These are phyloP conservation scores for Drosophila micromelanica DNA, from an alignment of 1,140 invertebrate species.

Conservation along the genomic window DNA sequence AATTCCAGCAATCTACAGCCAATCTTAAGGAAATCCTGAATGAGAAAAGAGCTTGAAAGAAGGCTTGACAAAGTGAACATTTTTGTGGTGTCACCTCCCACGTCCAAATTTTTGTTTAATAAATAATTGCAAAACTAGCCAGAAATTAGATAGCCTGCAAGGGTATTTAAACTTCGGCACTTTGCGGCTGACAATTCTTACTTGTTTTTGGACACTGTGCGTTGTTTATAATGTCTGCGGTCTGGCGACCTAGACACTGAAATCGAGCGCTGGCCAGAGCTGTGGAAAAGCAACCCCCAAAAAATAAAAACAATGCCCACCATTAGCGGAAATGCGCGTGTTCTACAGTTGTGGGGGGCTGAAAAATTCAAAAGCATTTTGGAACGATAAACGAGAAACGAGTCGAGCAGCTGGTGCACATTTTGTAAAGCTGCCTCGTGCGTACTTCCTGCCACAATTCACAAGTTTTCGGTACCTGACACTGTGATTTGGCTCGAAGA, in stretches of 20 bases:
- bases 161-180: not conserved
- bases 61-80: too few relatives aligned
- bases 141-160: not conserved
- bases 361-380: slow-evolving; percentile 73
- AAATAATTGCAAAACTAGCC: too few relatives aligned
- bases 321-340: slow-evolving; percentile 45
- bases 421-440: slow-evolving; percentile 12
- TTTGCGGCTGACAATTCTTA: too few relatives aligned
- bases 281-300: slow-evolving; percentile 40
- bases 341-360: not conserved
- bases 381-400: slow-evolving; percentile 22
- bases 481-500: slow-evolving; percentile 34
- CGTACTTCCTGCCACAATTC: slow-evolving; percentile 41
- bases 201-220: not conserved
- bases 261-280: slow-evolving; percentile 34
- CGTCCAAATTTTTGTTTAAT: too few relatives aligned
- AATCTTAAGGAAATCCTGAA: too few relatives aligned
- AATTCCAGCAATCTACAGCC: too few relatives aligned
- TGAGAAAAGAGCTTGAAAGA: too few relatives aligned
- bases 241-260: slow-evolving; percentile 70
- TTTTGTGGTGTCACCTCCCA: too few relatives aligned
- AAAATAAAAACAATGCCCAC: slow-evolving; percentile 23
- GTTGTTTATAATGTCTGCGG: slow-evolving; percentile 83
- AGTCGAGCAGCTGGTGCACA: slow-evolving; percentile 58
- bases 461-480: slow-evolving; percentile 47